Base-by-base conservation (phyloP, 2,888 invertebrate species). In the Tortricodes alternella region DNA sequence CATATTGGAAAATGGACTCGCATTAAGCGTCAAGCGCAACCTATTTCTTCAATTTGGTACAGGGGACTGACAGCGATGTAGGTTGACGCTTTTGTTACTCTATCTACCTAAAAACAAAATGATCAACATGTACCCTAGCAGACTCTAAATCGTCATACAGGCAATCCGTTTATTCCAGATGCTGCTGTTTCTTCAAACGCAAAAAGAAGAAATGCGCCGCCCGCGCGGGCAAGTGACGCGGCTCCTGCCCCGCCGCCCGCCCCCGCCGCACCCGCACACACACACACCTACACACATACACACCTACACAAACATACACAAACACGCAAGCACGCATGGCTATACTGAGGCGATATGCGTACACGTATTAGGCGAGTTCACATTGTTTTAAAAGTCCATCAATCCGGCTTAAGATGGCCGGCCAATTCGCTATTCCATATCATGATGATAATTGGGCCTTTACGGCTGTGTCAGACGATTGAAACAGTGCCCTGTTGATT, bases 151-250 rank as follows among this genome's bases (percentile, higher is more conserved):
- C 89, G 80, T 90, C 89, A 89, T 90, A 80, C 80, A 90, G 89
- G 74, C 89, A 90, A 91, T 90, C 89, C 63, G 85, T 89, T 62
- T 90, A 85, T 93, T 94, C 83, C 92, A 98, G 98, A 93, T 98
- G 98, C 94, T 99, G 99, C 92, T 99, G 98, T 92, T 99, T 98
- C 94, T 97, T 98, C 94, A 97, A 98, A 92, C 95, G 98, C 90
- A 98, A 98, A 96, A 98, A 98, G 96, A 98, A 98, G 95, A 98
- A 98, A 95, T 95, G 91, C 63, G 89, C 95, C 84, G 94, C 95
- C 67, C 94, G 96, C 82, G 95, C 95, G 83, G 95, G 95, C 92
- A 96, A 96, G 94, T 96, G 96, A 96, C 96, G 95, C 94, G 94
- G 70, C 78, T 56, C 76, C 67, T 77, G 77, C 81, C 70, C 71